A percentile compares a stretch with the other conserved stretches of the same genome.
These are phyloP conservation scores for Zapornia atra DNA, from an alignment of 2,113 vertebrate species.

Conservation along the genomic window DNA sequence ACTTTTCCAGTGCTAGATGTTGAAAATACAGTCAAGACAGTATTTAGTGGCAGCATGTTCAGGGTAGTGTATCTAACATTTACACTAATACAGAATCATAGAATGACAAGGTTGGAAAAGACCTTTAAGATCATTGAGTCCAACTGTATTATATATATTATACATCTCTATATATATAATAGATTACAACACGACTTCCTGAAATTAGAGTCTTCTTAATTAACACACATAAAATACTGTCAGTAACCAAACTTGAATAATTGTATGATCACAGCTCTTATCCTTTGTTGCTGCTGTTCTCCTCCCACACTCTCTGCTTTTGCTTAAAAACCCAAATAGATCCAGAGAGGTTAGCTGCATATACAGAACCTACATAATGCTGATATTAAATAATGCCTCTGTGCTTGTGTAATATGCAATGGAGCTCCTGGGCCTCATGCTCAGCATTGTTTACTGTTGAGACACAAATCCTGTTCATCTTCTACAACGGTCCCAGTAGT, in stretches of 20 bases:
- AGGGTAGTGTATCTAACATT: background rate
- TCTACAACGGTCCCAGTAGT: background rate
- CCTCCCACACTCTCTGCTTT: background rate
- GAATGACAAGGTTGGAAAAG: too few species aligned
- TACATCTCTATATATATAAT: background rate
- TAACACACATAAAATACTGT: background rate
- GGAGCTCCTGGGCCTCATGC: background rate
- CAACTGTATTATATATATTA: too few species aligned
- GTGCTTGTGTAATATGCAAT: background rate
- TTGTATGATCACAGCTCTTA: background rate
- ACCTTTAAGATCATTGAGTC: too few species aligned
- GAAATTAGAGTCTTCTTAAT: background rate
- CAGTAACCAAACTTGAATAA: background rate
- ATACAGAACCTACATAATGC: background rate
- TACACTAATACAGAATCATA: background rate
- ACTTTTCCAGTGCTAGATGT: background rate
- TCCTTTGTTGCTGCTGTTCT: background rate
- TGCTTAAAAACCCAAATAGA: background rate
- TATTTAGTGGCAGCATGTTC: background rate
- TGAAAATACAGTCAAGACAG: background rate
- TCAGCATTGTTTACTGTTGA: background rate
- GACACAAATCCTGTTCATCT: background rate
- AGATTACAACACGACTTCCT: background rate
- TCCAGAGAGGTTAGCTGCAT: background rate
- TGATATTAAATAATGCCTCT: background rate